These are phyloP conservation scores for Montipora cactus DNA, from an alignment of 64 coral and sea anemone genomes.

Conservation along the genomic window DNA sequence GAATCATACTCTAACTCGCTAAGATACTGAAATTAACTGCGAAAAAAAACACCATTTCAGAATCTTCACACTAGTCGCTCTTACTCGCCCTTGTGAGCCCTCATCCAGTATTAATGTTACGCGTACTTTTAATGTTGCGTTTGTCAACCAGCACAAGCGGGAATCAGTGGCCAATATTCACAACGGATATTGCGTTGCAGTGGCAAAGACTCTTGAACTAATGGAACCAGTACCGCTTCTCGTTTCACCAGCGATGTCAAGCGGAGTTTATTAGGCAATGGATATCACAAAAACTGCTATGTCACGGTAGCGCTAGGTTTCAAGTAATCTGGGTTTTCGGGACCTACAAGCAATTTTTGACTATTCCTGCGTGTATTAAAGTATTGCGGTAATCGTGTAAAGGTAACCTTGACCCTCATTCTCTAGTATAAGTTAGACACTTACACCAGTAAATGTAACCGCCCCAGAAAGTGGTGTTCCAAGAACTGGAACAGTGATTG, in stretches of 20 bases:
- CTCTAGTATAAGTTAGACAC: not conserved
- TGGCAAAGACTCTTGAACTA: constrained; percentile 39
- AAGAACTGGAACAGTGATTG: not conserved
- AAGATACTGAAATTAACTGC: not conserved
- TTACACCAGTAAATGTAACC: not conserved
- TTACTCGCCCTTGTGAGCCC: not conserved
- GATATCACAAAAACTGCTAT: constrained; percentile 36
- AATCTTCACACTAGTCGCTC: not conserved
- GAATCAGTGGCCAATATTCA: constrained; percentile 5
- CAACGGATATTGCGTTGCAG: constrained; percentile 23
- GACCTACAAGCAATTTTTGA: not conserved
- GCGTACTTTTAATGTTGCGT: not conserved
- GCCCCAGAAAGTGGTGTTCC: not conserved
- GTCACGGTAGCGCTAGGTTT: not conserved
- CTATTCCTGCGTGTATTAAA: not conserved
- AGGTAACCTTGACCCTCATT: not conserved
- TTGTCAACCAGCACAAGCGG: not conserved
- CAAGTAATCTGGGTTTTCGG: not conserved
- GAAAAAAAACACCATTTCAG: not conserved
- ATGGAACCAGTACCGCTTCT: constrained; percentile 50
- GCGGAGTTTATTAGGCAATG: constrained; percentile 39
- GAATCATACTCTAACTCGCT: not conserved
- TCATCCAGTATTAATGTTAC: not conserved
- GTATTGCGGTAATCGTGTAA: no score
- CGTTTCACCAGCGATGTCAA: constrained; percentile 33